Evolutionary conservation across 2,888 invertebrate species (phyloP), one percentile per base, ranked within the genome.

Genomic region (Thera obeliscata): DNA sequence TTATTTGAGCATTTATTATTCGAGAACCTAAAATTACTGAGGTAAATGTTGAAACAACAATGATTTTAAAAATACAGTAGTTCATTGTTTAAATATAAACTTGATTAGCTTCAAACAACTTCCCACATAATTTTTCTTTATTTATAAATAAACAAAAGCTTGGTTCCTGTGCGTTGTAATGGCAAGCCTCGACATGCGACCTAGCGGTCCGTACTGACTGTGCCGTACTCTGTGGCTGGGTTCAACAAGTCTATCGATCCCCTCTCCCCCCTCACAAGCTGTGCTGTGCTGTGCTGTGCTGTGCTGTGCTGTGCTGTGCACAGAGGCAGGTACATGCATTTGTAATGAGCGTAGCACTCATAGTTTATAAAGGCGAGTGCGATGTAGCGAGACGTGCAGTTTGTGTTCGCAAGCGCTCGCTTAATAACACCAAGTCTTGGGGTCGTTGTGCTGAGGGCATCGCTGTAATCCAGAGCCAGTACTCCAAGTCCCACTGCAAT

Each of bases 231-330:
- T 56, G 56, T 56, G 56, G 9, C 22, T 35, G 54, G 33, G 43
- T 4, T 56, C 56, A 56, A 56, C 56, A 56, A 56, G 56, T 56
- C 43, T 56, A 56, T 56, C 22, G 43, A 43, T 56, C 6, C 12
- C 38, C 41, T 22, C 4, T 2, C 22, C 22, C 22, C 22, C 22
- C 22, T 22, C 22, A 22, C 22, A 1, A 22, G 9, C 9, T 35
- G 33, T 55, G 3, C 9, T n/a, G 22, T 22, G 22, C 49, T 12
- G 12, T 12, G 52, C 52, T 54, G 8, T 2, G 9, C 8, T 35
- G 33, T 54, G 3, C 9, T n/a, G n/a, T n/a, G n/a, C 49, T 12
- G 12, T 12, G 54, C 54, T 54, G 8, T 2, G 35, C 35, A 54
- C n/a, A 48, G 43, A 6, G 43, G 43, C 5, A 38, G 38, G 38